These are phyloP conservation scores for Leptinotarsa lineolata DNA, from an alignment of 1,140 invertebrate species.

Conservation along the genomic window DNA sequence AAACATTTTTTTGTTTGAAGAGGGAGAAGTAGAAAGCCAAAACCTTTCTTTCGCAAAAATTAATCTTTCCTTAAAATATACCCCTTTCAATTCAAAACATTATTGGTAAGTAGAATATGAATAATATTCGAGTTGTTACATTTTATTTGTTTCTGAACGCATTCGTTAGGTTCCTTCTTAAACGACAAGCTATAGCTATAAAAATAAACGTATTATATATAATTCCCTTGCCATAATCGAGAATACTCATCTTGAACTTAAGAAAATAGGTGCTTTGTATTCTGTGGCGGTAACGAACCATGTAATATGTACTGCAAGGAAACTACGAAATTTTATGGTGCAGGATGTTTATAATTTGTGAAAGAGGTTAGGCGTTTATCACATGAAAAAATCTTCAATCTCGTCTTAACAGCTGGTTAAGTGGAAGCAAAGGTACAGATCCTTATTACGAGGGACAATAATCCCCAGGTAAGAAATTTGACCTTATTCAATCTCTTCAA, in stretches of 20 bases:
- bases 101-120: no score
- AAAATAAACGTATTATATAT: no score
- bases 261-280: constrained; percentile 8
- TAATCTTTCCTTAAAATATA: no score
- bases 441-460: background rate
- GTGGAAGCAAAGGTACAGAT: background rate
- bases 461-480: background rate
- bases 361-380: background rate
- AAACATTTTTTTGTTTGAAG: no score
- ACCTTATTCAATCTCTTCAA: no score
- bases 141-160: no score
- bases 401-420: background rate
- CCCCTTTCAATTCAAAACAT: no score
- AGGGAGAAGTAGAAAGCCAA: no score
- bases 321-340: background rate
- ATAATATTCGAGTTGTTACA: no score
- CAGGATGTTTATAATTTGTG: constrained; percentile 8
- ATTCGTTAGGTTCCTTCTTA: no score
- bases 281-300: constrained; percentile 4
- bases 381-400: background rate
- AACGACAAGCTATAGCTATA: no score
- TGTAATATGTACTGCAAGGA: background rate
- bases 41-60: no score
- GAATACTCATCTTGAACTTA: background rate
- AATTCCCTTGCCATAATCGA: background rate